phyloP scores from a whole-genome alignment of 2,113 vertebrate genomes.

The Colinus virginianus region DNA sequence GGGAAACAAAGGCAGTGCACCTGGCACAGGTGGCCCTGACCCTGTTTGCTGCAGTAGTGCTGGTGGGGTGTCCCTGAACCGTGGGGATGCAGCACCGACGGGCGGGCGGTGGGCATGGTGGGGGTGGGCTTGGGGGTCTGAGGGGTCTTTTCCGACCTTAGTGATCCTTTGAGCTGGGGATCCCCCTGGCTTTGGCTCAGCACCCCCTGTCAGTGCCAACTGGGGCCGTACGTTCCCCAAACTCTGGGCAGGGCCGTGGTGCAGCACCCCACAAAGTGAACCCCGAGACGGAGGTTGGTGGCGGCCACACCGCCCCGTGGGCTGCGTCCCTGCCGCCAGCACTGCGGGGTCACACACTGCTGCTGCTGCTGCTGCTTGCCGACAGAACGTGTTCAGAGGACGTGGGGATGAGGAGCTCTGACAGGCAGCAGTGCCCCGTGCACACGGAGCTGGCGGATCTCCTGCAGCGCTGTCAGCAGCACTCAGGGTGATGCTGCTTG shows the following conservation, averaged over 20 bases:
- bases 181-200: background rate
- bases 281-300: background rate
- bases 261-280: background rate
- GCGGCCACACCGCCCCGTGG: rapidly evolving
- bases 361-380: background rate
- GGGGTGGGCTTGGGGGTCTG: no score
- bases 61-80: background rate
- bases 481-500: background rate
- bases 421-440: background rate
- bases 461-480: background rate
- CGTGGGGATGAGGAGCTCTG: background rate
- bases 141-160: no score
- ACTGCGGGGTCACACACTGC: background rate
- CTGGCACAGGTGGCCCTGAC: rapidly evolving
- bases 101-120: no score
- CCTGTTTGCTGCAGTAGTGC: rapidly evolving
- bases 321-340: background rate
- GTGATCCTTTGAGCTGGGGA: background rate
- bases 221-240: background rate
- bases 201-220: background rate
- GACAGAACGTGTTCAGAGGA: background rate
- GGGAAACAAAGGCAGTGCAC: background rate
- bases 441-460: background rate
- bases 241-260: no score
- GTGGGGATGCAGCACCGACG: no score